phyloP scores from a whole-genome alignment of 1,140 invertebrate genomes.

The Lanistes nyassanus region DNA sequence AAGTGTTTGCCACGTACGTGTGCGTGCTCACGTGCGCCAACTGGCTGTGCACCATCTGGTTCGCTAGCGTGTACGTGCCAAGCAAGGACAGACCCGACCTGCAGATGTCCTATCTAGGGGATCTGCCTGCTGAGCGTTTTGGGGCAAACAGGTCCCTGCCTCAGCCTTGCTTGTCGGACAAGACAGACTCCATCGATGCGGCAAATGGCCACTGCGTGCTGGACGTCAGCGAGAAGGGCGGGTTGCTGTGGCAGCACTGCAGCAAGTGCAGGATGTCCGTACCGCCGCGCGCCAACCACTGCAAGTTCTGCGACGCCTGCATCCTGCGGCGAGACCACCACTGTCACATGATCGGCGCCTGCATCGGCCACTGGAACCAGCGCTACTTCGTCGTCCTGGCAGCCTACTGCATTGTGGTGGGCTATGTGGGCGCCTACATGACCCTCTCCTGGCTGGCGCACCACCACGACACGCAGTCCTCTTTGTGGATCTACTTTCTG shows the following conservation, averaged over 20 bases:
- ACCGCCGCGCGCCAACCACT: slow-evolving; percentile 45
- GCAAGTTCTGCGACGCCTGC: slow-evolving; percentile 70
- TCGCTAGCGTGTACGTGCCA: not conserved
- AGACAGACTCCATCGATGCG: not conserved
- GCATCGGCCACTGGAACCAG: slow-evolving; percentile 89
- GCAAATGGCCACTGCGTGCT: not conserved
- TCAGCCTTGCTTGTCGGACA: not conserved
- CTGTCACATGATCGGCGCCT: slow-evolving; percentile 89
- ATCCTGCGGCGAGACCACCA: slow-evolving; percentile 95
- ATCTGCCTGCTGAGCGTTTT: slow-evolving; percentile 38
- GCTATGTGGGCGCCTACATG: slow-evolving; percentile 28
- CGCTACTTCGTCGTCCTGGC: slow-evolving; percentile 88
- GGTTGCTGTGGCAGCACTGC: slow-evolving; percentile 37
- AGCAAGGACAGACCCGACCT: slow-evolving; percentile 35
- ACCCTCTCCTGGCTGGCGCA: slow-evolving; percentile 33
- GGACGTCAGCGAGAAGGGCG: slow-evolving; percentile 20
- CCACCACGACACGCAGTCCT: slow-evolving; percentile 16
- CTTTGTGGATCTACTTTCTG: slow-evolving; percentile 24
- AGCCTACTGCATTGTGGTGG: slow-evolving; percentile 70
- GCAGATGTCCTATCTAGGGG: slow-evolving; percentile 8
- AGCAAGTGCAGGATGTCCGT: slow-evolving; percentile 29
- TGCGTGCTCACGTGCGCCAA: slow-evolving; percentile 39
- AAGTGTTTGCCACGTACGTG: slow-evolving; percentile 36
- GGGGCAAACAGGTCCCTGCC: slow-evolving; percentile 16
- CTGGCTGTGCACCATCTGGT: slow-evolving; percentile 40